Conservation (phyloP, 2,113 vertebrate species). For the Formicarius rufipectus region DNA sequence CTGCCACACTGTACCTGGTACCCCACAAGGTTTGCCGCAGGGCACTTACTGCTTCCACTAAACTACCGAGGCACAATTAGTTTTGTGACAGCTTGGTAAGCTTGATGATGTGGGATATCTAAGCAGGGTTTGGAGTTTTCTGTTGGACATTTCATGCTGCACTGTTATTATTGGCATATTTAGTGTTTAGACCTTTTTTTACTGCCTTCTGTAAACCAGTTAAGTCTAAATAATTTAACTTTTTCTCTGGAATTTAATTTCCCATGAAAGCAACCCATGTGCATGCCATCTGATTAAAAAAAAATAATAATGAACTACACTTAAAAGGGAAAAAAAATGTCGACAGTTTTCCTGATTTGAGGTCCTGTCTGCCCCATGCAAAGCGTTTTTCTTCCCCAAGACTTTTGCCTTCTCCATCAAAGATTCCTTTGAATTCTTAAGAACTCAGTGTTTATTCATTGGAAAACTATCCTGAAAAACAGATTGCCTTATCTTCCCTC, state of each 20-base stretch:
- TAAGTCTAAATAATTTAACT: background rate
- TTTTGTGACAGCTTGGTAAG: background rate
- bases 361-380: background rate
- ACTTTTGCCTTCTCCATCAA: background rate
- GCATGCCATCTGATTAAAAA: background rate
- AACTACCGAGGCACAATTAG: background rate
- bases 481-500: background rate
- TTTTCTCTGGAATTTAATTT: constrained; percentile 10
- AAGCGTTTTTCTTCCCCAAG: background rate
- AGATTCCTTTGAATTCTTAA: background rate
- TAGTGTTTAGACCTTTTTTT: background rate
- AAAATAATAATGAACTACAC: background rate
- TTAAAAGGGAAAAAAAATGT: background rate
- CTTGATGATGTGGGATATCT: background rate
- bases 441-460: background rate
- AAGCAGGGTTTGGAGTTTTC: background rate
- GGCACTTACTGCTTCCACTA: background rate
- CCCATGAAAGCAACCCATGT: background rate
- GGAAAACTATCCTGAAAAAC: background rate
- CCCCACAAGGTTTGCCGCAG: background rate
- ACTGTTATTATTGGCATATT: background rate
- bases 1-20: background rate
- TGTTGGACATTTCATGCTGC: background rate
- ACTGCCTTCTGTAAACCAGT: background rate
- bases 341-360: background rate